Conservation (phyloP, 2,113 vertebrate species). For the Rhinopomastus cyanomelas region DNA sequence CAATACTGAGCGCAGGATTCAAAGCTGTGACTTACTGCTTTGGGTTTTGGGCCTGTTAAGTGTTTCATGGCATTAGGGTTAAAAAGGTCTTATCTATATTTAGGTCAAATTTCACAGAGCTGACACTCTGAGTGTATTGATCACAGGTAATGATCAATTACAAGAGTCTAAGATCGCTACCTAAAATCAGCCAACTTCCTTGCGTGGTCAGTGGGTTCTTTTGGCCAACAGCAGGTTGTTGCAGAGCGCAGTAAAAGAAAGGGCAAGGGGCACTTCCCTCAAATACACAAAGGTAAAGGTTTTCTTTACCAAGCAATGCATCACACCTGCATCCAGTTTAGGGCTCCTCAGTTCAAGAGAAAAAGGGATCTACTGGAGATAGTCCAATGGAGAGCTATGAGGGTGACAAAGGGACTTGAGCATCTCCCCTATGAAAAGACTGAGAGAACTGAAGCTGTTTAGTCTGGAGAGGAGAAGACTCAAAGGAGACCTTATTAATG, state of each 20-base stretch:
- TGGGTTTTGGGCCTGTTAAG: not conserved
- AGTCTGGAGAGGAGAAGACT: too few species aligned
- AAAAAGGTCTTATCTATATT: not conserved
- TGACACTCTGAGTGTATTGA: not conserved
- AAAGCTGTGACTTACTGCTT: not conserved
- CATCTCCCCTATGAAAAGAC: too few species aligned
- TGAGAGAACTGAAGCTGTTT: too few species aligned
- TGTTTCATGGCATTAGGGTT: not conserved
- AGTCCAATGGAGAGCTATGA: too few species aligned
- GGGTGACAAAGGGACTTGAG: too few species aligned
- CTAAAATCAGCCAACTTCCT: not conserved
- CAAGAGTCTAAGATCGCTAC: rapidly evolving
- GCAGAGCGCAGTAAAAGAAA: not conserved
- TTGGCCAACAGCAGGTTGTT: not conserved
- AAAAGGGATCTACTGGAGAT: too few species aligned
- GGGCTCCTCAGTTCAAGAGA: too few species aligned
- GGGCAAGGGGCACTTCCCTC: rapidly evolving
- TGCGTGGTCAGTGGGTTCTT: not conserved
- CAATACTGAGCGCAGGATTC: not conserved
- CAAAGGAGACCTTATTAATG: too few species aligned
- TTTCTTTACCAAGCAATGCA: not conserved
- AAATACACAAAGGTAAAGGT: not conserved
- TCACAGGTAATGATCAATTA: not conserved
- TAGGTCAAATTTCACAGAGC: not conserved
- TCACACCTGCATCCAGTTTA: too few species aligned